Evolutionary conservation across 1,140 invertebrate genomes (phyloP).

Genomic region (Halictus rubicundus): DNA sequence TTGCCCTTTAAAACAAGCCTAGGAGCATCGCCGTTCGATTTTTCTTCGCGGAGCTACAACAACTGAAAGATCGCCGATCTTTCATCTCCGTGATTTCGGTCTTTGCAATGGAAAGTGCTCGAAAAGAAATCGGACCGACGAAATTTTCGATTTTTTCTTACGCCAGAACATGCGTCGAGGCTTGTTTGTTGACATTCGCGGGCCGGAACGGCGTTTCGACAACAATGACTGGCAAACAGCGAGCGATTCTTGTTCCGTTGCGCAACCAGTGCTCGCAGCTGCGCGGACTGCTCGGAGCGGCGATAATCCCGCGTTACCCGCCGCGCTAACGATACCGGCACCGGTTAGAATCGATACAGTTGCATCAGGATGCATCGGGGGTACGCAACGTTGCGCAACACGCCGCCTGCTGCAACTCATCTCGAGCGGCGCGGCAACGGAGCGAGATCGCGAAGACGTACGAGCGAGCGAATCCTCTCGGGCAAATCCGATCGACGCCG

Average conservation of each 20-base stretch:
- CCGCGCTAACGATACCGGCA: not conserved
- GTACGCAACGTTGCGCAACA: not conserved
- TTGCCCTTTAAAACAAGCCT: too few relatives aligned
- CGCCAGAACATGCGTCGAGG: too few relatives aligned
- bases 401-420: not conserved
- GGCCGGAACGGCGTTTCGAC: slow-evolving; percentile 6
- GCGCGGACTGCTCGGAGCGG: not conserved
- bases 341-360: not conserved
- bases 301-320: slow-evolving; percentile 2
- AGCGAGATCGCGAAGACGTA: not conserved
- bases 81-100: too few relatives aligned
- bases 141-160: too few relatives aligned
- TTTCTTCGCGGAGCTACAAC: too few relatives aligned
- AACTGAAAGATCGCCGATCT: too few relatives aligned
- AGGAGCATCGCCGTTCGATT: too few relatives aligned
- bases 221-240: slow-evolving; percentile 5
- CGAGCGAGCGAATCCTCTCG: not conserved
- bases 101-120: too few relatives aligned
- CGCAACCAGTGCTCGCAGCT: not conserved
- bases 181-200: slow-evolving; percentile 19
- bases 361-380: slow-evolving; percentile 7
- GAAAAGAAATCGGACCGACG: too few relatives aligned
- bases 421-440: not conserved
- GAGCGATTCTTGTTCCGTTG: not conserved
- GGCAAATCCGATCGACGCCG: not conserved